phyloP scores from a whole-genome alignment of 2,113 vertebrate species.

The Damaliscus lunatus region DNA sequence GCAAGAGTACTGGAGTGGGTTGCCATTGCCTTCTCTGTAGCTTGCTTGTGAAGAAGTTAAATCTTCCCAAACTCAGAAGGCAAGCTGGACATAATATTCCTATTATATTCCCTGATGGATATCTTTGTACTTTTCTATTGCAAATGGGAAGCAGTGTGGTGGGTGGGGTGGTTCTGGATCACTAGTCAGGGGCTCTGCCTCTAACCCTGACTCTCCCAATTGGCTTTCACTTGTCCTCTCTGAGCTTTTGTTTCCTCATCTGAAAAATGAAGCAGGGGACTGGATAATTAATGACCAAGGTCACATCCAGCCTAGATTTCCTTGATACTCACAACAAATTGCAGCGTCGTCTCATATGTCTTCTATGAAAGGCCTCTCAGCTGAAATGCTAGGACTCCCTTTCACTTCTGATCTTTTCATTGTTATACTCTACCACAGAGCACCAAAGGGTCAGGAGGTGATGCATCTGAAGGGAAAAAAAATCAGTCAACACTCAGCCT shows the following conservation, averaged over 20 bases:
- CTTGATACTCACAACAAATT: slow-evolving; percentile 11
- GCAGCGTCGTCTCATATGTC: neutral
- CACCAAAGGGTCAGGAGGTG: neutral
- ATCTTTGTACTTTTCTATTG: neutral
- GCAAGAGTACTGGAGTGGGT: too few relatives aligned
- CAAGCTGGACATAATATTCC: neutral
- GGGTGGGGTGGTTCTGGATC: too few relatives aligned
- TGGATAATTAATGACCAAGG: neutral
- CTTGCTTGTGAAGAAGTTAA: neutral
- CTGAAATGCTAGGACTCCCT: neutral
- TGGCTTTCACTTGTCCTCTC: neutral
- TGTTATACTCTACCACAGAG: neutral
- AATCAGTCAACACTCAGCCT: slow-evolving; percentile 20
- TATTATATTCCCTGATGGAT: neutral
- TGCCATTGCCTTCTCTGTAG: too few relatives aligned
- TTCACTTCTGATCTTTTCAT: slow-evolving; percentile 26
- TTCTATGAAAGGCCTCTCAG: neutral
- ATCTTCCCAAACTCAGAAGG: neutral
- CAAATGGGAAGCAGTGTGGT: neutral
- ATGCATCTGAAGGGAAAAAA: slow-evolving; percentile 12
- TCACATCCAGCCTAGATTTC: neutral
- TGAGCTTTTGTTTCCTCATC: neutral
- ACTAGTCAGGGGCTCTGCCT: neutral
- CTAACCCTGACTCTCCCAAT: neutral
- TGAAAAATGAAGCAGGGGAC: neutral